Conservation (phyloP, 2,113 vertebrate genomes). For the Mus pahari region DNA sequence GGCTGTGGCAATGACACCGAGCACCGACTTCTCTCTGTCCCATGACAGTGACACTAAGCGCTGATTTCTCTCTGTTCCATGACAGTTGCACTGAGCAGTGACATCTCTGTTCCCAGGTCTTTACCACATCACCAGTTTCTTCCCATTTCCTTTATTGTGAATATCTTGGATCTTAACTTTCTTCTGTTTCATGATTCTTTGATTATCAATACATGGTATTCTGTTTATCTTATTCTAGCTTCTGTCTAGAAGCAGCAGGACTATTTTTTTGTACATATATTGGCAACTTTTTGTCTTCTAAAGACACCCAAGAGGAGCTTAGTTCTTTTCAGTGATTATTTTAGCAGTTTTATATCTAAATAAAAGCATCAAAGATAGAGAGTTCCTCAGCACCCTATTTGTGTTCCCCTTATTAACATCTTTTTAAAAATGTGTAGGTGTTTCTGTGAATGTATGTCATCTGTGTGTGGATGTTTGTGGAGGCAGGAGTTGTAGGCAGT, state of each 20-base stretch:
- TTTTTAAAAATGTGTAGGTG: background rate
- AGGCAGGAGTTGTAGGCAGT: background rate
- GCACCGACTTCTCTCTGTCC: background rate
- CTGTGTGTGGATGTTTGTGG: background rate
- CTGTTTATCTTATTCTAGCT: background rate
- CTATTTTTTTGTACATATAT: background rate
- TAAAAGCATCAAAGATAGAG: background rate
- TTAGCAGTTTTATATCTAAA: slow-evolving; percentile 18
- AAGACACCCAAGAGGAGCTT: background rate
- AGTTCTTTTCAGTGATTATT: slow-evolving; percentile 3
- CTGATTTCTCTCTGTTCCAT: background rate
- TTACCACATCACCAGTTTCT: background rate
- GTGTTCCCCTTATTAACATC: background rate
- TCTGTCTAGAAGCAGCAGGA: background rate
- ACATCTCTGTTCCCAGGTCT: background rate
- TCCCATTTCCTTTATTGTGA: background rate
- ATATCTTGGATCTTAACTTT: background rate
- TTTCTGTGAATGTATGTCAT: too few species aligned
- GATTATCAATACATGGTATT: background rate
- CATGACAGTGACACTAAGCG: background rate
- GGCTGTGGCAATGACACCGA: background rate
- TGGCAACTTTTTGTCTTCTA: background rate
- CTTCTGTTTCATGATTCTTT: background rate
- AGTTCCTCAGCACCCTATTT: background rate
- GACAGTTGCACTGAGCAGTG: background rate